Evolutionary conservation across 2,888 invertebrate genomes (phyloP), one percentile per base, ranked within the genome.

Genomic region (Oscheius myriophilus): DNA sequence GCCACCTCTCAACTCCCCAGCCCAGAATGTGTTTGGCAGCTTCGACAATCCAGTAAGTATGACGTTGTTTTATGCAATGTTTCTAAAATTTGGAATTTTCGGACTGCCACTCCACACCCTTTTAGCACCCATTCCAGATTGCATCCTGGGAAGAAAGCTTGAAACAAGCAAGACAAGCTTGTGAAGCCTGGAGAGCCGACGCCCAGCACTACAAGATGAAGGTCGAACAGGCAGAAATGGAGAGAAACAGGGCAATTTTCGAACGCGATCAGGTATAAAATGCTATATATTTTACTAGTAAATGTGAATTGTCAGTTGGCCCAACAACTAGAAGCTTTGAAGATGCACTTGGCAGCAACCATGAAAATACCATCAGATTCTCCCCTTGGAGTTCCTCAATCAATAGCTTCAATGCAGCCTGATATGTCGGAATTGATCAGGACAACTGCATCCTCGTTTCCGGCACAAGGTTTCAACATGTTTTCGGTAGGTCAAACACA

Each of bases 91-190:
- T 59, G 23, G 59, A 59, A 23, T 45, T 55, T 26, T 26, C 46
- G 3, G 26, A 59, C 25, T 16, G 23, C 46, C 61, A 41, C 4
- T 41, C 7, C n/a, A n/a, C 9, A 18, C 4, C 42, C 1, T 14
- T 23, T 11, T 45, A 26, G n/a, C 21, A 39, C 14, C 39, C 11
- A 33, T 61, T 59, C 14, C 49, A 67, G 67, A 52, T 67, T 12
- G 53, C 52, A 11, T 69, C 73, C 12, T 71, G 76, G 71, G 80
- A 81, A 43, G 78, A 80, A 12, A 67, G 72, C 11, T 53, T 79
- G 52, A 80, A 78, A 51, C 76, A 79, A 55, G 70, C 68, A 2
- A 33, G 72, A 63, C 73, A 75, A 43, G 73, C 67, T 3, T 73
- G 66, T 25, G 63, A 68, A 33, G 68, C 62, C 14, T 68, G 68